Conservation (phyloP, 2,113 vertebrate genomes). For the Syngnathoides biaculeatus region DNA sequence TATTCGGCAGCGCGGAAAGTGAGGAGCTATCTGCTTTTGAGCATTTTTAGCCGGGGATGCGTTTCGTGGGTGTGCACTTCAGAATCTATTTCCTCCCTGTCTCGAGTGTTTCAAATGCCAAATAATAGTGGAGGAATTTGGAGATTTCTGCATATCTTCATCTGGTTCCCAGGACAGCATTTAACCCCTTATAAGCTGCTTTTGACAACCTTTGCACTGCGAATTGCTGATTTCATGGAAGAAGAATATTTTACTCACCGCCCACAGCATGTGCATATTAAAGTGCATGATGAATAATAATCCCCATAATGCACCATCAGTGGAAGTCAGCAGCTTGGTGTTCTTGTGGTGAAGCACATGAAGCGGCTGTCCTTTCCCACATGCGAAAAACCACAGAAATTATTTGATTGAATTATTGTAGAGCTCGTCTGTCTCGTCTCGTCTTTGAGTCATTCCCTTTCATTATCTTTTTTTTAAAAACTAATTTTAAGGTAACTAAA, state of each 20-base stretch:
- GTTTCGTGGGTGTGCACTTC: background rate
- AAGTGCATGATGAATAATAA: background rate
- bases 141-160: background rate
- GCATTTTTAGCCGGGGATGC: background rate
- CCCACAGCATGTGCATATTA: background rate
- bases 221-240: background rate
- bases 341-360: background rate
- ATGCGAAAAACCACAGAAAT: too few species aligned
- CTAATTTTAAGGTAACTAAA: background rate
- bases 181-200: background rate
- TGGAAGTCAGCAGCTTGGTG: background rate
- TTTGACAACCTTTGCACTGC: background rate
- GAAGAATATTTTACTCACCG: background rate
- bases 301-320: background rate
- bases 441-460: too few species aligned
- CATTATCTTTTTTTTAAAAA: too few species aligned
- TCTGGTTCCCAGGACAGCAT: background rate
- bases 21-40: background rate
- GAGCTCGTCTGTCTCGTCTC: too few species aligned
- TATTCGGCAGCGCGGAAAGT: constrained; percentile 45
- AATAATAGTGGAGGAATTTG: background rate
- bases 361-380: background rate
- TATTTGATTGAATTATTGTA: too few species aligned
- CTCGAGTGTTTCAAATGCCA: background rate
- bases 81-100: background rate